These are phyloP conservation scores for Troides aeacus DNA, from an alignment of 2,888 invertebrate genomes.

Conservation along the genomic window DNA sequence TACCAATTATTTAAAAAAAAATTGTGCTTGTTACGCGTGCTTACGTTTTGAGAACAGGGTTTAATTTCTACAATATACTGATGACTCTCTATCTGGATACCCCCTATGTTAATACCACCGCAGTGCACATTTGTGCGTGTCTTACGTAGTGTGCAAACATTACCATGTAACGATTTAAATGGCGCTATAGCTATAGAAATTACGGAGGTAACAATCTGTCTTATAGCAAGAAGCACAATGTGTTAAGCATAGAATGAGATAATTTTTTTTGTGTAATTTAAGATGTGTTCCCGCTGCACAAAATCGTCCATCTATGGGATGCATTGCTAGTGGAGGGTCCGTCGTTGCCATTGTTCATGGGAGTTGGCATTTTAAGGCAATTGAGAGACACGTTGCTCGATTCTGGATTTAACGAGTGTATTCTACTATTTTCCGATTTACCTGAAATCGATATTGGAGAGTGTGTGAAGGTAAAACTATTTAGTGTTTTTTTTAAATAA, in stretches of 20 bases:
- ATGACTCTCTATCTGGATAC: too few relatives aligned
- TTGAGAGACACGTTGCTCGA: conserved; percentile 89
- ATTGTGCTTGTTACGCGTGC: too few relatives aligned
- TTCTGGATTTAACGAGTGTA: conserved; percentile 99
- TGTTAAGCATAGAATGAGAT: background rate
- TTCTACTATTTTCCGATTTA: conserved; percentile 97
- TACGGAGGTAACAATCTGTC: too few relatives aligned
- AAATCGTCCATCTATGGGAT: conserved; percentile 99
- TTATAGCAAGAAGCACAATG: background rate
- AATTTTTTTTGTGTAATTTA: conserved; percentile 38
- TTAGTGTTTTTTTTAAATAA: background rate
- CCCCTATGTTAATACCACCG: too few relatives aligned
- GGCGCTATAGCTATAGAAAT: too few relatives aligned
- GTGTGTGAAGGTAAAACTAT: conserved; percentile 83
- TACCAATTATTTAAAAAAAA: too few relatives aligned
- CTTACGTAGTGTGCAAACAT: too few relatives aligned
- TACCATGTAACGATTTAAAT: too few relatives aligned
- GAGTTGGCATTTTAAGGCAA: conserved; percentile 94
- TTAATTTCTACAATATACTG: too few relatives aligned
- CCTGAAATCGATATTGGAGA: conserved; percentile 98
- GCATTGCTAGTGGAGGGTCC: conserved; percentile 95
- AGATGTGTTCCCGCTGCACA: conserved; percentile 99
- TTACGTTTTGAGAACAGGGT: too few relatives aligned
- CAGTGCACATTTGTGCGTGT: too few relatives aligned
- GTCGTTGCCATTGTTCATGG: conserved; percentile 96